phyloP scores from a whole-genome alignment of 2,113 vertebrate genomes.

The Pseudorasbora parva region DNA sequence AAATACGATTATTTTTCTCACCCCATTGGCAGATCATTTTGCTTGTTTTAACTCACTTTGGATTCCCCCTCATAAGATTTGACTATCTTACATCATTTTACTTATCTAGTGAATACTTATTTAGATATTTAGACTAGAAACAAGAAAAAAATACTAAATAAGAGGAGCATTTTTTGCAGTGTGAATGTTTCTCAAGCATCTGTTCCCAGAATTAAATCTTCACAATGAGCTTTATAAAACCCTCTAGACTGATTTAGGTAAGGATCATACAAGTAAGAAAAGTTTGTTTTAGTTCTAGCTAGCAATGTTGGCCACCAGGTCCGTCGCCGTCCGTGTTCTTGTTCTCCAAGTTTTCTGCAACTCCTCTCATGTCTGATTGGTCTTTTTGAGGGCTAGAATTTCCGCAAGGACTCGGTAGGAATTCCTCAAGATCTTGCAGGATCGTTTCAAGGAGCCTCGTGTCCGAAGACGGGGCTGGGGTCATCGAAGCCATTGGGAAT shows the following conservation, averaged over 20 bases:
- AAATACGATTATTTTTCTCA: too few species aligned
- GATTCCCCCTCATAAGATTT: too few species aligned
- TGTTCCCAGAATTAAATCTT: neutral
- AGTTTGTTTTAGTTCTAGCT: neutral
- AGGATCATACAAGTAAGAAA: neutral
- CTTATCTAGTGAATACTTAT: too few species aligned
- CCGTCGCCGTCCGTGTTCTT: neutral
- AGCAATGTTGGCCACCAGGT: neutral
- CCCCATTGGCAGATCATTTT: too few species aligned
- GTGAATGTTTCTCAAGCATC: neutral
- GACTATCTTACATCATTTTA: too few species aligned
- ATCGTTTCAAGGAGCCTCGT: constrained; percentile 50
- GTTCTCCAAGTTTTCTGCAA: neutral
- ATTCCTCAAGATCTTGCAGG: constrained; percentile 52
- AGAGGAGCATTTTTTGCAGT: too few species aligned
- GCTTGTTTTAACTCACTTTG: too few species aligned
- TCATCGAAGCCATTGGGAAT: neutral
- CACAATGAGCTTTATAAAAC: neutral
- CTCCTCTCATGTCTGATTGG: neutral
- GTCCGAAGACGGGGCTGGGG: constrained; percentile 12
- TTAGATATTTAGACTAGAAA: too few species aligned
- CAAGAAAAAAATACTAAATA: too few species aligned
- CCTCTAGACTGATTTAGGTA: neutral
- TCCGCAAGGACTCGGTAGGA: constrained; percentile 1
- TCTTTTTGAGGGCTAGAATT: neutral